Percentiles rank a stretch among this genome's conserved stretches.
Evolutionary conservation across 2,888 invertebrate genomes (phyloP).

Genomic region (Perithous albicinctus): DNA sequence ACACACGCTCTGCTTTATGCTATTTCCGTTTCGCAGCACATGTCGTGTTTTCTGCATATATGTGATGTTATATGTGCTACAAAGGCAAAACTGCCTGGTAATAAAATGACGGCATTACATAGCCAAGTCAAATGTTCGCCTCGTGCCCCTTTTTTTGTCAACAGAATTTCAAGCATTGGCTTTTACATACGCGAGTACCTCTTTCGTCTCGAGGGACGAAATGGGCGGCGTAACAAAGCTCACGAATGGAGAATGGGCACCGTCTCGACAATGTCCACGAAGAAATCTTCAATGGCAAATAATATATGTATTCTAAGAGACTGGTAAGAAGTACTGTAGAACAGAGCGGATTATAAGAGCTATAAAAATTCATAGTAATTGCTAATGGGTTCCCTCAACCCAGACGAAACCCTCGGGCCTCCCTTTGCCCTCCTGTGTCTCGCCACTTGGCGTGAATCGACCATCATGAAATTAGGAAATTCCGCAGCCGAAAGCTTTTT

Average conservation of each 20-base stretch:
- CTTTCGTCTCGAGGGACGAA: background rate
- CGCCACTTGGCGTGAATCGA: constrained; percentile 46
- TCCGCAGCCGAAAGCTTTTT: constrained; percentile 38
- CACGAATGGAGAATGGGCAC: background rate
- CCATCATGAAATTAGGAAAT: constrained; percentile 64
- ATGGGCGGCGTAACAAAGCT: background rate
- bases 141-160: background rate
- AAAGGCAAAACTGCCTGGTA: background rate
- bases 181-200: constrained; percentile 8
- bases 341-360: constrained; percentile 42
- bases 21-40: constrained; percentile 45
- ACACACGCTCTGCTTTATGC: constrained; percentile 46
- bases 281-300: constrained; percentile 8
- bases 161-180: background rate
- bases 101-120: constrained; percentile 3
- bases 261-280: constrained; percentile 1
- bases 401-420: constrained; percentile 21
- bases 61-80: constrained; percentile 11
- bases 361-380: constrained; percentile 42
- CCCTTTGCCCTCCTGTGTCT: constrained; percentile 8
- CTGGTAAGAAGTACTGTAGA: background rate
- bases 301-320: background rate
- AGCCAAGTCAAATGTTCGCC: background rate
- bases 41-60: constrained; percentile 9
- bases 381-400: constrained; percentile 27